Evolutionary conservation across 2,888 invertebrate species (phyloP), one percentile per base, ranked within the genome.

Genomic region (Cataglyphis rosenhaueri): DNA sequence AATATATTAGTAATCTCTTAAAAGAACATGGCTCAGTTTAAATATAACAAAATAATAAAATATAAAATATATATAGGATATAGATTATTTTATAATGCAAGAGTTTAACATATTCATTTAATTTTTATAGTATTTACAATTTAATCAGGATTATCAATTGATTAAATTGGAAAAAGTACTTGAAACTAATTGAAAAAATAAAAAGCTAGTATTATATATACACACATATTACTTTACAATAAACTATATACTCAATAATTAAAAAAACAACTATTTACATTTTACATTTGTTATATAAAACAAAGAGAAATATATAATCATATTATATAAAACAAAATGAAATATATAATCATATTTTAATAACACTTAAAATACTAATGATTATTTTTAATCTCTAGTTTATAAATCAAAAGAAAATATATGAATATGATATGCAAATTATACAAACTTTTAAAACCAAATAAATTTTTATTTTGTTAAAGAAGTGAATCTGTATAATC

Each of bases 191-290:
- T 66, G 3, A 55, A 41, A 52, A 38, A 38, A 12, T 55, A 57
- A 57, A 76, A 55, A 8, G 8, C 48, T 52, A 8, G 48, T 52
- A 12, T 48, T 25, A 15, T 10, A 52, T 52, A 10, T 44, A 5
- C 32, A 32, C 18, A 52, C 9, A 0, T 57, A 48, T 41, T 35
- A 59, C 6, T 59, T 52, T 65, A 32, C 59, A 52, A 82, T 66
- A 79, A 81, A 75, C 82, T 86, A 81, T 83, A 82, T 82, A 83
- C 21, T 64, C 15, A 76, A 73, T 81, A 87, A 84, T 82, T n/a
- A 59, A 74, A 62, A 62, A 82, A 82, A 78, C 71, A 86, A 73
- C 38, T 62, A 79, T 25, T 25, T 25, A 25, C 25, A 25, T 25
- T 32, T 38, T 84, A 73, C 70, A 25, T 81, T 64, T 79, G 55